Base-by-base conservation (phyloP, 2,888 invertebrate genomes). In the Stenotaenia linearis region DNA sequence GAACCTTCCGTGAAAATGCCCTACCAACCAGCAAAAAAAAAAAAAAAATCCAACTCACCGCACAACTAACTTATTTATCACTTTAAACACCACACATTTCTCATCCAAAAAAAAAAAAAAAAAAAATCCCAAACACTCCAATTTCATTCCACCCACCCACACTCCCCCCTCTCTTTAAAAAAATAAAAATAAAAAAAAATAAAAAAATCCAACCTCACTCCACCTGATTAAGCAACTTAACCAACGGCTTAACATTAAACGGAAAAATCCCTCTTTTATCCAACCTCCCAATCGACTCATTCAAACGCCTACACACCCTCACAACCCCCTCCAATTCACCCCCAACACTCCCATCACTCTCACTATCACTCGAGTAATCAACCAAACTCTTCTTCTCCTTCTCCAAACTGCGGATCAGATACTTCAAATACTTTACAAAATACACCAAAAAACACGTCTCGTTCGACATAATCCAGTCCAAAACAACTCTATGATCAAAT, bases 391-490 rank as follows among this genome's bases (percentile, higher is more conserved):
- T 4, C 12, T 25, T 18, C 6, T 10, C 15, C 61, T 10, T 61
- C 28, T 23, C 18, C 21, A n/a, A n/a, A 45, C 61, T n/a, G n/a
- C n/a, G n/a, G 6, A 9, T 35, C 18, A 76, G 23, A 37, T 23
- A 45, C 25, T 77, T 77, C 40, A 77, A 77, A 40, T 77, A 77
- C 7, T 23, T 37, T 4, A 45, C 23, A 45, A 77, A 40, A 40
- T 40, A 77, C 35, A 7, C 4, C 25, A 77, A 40, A 25, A 77
- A 77, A 9, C 23, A 6, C 18, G 77, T 77, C 0, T 77, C 77
- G 1, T 21, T 21, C 25, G 77, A 77, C 7, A 40, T 77, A 1
- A 77, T 25, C 35, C 35, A 77, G 25, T 77, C 77, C 45, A 77
- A n/a, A 7, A 77, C 6, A 0, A 77, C 77, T 3, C 18, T 40